Evolutionary conservation across 2,888 invertebrate species (phyloP), one percentile per base, ranked within the genome.

Genomic region (Theristus sp.): DNA sequence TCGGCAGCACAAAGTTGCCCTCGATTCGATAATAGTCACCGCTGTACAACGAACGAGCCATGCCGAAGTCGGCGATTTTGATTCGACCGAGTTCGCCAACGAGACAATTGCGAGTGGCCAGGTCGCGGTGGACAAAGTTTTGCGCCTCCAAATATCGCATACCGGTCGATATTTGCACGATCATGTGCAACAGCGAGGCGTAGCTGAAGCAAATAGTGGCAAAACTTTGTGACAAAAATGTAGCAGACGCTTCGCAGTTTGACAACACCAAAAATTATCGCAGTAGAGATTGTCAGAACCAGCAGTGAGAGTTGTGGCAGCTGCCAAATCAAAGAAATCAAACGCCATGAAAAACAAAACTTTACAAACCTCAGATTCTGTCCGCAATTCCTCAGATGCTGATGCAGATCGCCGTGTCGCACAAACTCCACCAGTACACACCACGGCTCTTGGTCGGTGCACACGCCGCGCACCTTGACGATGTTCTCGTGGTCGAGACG

Each of bases 401-500:
- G 82, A 65, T 87, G 84, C 63, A 90, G 81, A 72, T 88, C 88
- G 29, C 87, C 87, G 65, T 85, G 83, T 73, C 87, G 85, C 72
- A 87, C 85, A 75, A 88, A 87, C 75, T 89, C 89, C 69, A 88
- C 83, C n/a, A 89, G 83, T 67, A 88, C 86, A 75, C 86, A 86
- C 70, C 86, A 83, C 6, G 89, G 88, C 71, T 88, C 87, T 67
- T 60, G 61, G 31, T 86, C 3, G 13, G 3, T 84, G 47, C 83
- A 80, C 55, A 84, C 83, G 73, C 87, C 84, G 1, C 87, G 84
- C 70, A 89, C 78, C 64, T 46, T 17, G 46, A 46, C 13, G 13
- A 46, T 10, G 46, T 22, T 17, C 22, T 10, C 46, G 13, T 17
- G 22, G 22, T 46, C 46, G 13, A 46, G 46, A 46, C 46, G 22